phyloP scores from a whole-genome alignment of 2,797 vertebrate genomes.

The Halcyon smyrnensis region DNA sequence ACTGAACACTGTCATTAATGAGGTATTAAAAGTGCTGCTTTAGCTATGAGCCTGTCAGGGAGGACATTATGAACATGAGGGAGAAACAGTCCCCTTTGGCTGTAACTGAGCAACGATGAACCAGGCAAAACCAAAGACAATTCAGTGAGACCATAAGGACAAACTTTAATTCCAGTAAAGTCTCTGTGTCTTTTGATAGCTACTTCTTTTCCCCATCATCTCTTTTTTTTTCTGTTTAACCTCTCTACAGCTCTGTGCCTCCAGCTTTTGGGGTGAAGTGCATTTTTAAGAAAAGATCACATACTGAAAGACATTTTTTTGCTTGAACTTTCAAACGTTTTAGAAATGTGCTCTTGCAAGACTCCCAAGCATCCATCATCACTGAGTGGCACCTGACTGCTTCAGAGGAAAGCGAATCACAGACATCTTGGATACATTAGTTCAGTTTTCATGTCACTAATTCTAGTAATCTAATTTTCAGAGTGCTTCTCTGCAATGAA shows the following conservation, averaged over 20 bases:
- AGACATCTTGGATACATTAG: not conserved
- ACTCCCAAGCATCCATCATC: not conserved
- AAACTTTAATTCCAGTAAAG: not conserved
- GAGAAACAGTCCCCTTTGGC: not conserved
- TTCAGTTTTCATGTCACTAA: not conserved
- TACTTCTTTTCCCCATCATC: not conserved
- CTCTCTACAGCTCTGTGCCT: not conserved
- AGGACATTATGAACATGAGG: not conserved
- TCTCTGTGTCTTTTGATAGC: fast-evolving
- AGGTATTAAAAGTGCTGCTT: constrained; percentile 16
- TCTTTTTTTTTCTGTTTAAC: not conserved
- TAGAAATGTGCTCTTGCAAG: not conserved
- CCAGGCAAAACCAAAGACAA: not conserved
- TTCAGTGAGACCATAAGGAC: not conserved
- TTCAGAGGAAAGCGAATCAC: not conserved
- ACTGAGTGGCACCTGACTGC: not conserved
- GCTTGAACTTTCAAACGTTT: not conserved
- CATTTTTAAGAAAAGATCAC: not conserved
- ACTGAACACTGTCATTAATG: constrained; percentile 14
- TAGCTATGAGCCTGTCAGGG: not conserved
- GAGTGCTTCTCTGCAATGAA: not conserved
- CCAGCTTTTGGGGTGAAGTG: not conserved
- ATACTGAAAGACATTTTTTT: not conserved
- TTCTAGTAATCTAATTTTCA: not conserved
- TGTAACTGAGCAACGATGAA: not conserved